Conservation (phyloP, 2,797 vertebrate genomes). For the Arctocebus calabarensis region DNA sequence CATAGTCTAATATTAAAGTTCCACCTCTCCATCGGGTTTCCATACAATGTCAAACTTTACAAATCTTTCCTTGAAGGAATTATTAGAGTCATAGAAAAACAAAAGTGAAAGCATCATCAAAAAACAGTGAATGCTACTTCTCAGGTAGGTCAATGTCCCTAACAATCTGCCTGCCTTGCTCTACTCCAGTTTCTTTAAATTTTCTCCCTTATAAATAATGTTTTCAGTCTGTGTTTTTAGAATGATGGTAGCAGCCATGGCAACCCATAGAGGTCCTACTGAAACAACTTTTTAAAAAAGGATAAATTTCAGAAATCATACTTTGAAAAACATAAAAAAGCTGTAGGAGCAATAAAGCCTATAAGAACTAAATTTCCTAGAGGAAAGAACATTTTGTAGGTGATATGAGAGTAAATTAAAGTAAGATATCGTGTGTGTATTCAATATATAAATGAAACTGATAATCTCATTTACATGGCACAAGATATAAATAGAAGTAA, state of each 20-base stretch:
- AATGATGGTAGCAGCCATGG: neutral
- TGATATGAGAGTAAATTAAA: neutral
- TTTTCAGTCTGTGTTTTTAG: neutral
- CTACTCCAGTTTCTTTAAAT: neutral
- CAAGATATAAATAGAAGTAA: neutral
- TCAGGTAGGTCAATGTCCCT: neutral
- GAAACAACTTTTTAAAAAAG: neutral
- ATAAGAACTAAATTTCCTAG: neutral
- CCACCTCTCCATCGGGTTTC: neutral
- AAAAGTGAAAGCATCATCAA: neutral
- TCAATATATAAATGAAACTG: neutral
- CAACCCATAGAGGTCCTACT: neutral
- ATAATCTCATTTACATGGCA: neutral
- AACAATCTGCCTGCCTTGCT: neutral
- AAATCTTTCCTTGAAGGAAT: neutral
- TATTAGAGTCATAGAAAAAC: neutral
- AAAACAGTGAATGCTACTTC: neutral
- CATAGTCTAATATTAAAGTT: neutral
- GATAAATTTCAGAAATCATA: neutral
- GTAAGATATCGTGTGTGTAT: neutral
- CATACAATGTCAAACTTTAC: neutral
- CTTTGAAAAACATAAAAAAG: conserved; percentile 14
- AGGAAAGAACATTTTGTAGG: neutral
- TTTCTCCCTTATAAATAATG: neutral
- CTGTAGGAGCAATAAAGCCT: neutral